These are phyloP conservation scores for Picus viridis DNA, from an alignment of 2,797 vertebrate species.

Conservation along the genomic window DNA sequence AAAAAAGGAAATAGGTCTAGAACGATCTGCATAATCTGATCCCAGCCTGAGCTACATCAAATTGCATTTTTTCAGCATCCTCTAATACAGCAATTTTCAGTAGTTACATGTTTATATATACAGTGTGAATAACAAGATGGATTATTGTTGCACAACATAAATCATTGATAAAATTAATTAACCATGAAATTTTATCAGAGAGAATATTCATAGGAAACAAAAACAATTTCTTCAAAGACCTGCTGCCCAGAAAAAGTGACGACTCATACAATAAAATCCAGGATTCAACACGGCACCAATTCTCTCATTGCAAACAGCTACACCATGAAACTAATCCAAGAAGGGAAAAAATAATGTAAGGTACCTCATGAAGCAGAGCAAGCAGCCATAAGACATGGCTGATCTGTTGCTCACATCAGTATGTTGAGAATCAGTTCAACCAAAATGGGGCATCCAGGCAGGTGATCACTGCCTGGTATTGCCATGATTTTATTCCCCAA, in stretches of 20 bases:
- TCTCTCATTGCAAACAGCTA: background rate
- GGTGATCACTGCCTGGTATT: background rate
- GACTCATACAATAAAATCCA: background rate
- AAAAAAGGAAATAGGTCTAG: background rate
- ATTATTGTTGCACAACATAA: background rate
- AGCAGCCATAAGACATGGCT: fast-evolving
- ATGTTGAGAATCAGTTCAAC: background rate
- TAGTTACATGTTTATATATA: background rate
- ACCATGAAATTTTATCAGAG: background rate
- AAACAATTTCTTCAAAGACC: background rate
- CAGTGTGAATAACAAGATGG: background rate
- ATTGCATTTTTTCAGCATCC: constrained; percentile 34
- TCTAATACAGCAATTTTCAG: background rate
- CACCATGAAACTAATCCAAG: background rate
- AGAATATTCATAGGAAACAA: background rate
- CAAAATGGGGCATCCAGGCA: background rate
- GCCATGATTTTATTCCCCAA: background rate
- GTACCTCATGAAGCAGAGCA: background rate
- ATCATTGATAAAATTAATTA: constrained; percentile 3
- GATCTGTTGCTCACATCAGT: background rate
- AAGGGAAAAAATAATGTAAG: background rate
- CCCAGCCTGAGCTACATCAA: background rate
- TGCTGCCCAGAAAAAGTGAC: background rate
- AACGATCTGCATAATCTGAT: background rate
- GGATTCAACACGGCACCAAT: background rate